These are phyloP conservation scores for Rhynchonema sp. DNA, from an alignment of 2,888 invertebrate species.

Conservation along the genomic window DNA sequence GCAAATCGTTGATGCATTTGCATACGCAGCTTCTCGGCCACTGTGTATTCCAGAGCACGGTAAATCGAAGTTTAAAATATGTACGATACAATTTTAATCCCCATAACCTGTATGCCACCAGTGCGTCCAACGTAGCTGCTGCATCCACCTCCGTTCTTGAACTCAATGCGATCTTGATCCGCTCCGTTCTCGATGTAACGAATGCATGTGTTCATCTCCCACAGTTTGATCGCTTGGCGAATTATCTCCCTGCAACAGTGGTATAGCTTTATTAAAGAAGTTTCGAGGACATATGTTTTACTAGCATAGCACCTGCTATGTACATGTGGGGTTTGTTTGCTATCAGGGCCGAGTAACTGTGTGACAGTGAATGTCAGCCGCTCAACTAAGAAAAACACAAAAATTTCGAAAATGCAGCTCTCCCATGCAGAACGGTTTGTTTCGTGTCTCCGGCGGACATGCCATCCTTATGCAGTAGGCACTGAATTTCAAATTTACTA, in stretches of 20 bases:
- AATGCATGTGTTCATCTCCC: background rate
- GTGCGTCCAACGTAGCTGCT: background rate
- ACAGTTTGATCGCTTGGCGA: background rate
- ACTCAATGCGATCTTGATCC: background rate
- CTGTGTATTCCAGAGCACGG: too few species aligned
- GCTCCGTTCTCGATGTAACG: background rate
- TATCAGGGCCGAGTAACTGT: background rate
- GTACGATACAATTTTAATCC: too few species aligned
- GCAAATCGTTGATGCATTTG: too few species aligned
- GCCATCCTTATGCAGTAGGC: too few species aligned
- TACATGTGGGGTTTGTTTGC: background rate
- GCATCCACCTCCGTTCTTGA: background rate
- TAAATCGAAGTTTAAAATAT: too few species aligned
- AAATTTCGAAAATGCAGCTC: too few species aligned
- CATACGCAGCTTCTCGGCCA: too few species aligned
- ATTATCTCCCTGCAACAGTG: background rate
- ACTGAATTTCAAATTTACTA: too few species aligned
- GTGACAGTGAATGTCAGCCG: too few species aligned
- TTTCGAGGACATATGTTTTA: background rate
- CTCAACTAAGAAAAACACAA: background rate
- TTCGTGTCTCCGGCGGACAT: too few species aligned
- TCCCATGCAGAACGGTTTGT: too few species aligned
- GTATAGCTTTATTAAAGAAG: background rate
- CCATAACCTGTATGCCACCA: background rate
- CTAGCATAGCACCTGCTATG: background rate